Percentiles rank a stretch among this genome's conserved stretches.
Evolutionary conservation across 2,888 invertebrate species (phyloP).

Genomic region (Phyllotreta striolata): DNA sequence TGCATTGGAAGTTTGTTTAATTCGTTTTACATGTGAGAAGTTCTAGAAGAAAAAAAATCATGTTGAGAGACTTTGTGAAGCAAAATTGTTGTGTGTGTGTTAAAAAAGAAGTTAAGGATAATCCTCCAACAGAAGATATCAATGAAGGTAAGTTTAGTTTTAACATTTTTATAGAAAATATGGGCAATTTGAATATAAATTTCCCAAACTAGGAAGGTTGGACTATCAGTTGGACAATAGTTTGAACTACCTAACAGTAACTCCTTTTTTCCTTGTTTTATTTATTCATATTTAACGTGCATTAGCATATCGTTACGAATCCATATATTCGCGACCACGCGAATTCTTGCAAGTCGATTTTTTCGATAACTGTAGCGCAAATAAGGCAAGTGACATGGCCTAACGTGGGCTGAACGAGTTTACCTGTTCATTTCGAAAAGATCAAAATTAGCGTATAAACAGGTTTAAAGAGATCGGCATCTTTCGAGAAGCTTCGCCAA

Average conservation of each 20-base stretch:
- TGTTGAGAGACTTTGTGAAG: conserved; percentile 3
- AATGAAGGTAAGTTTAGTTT: neutral
- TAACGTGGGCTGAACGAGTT: conserved; percentile 23
- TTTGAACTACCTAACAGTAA: neutral
- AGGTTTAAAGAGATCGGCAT: conserved; percentile 23
- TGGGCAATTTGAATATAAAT: too few relatives aligned
- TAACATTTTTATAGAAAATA: too few relatives aligned
- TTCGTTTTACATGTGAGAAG: neutral
- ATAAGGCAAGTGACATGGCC: too few relatives aligned
- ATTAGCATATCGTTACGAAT: neutral
- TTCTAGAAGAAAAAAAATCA: neutral
- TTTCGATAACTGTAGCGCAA: too few relatives aligned
- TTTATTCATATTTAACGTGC: too few relatives aligned
- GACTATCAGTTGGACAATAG: too few relatives aligned
- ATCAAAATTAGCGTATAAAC: conserved; percentile 23
- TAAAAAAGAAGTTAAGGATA: neutral
- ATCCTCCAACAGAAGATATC: too few relatives aligned
- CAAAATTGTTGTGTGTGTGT: conserved; percentile 1
- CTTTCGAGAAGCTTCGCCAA: conserved; percentile 20
- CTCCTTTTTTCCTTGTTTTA: neutral
- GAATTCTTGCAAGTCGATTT: conserved; percentile 19
- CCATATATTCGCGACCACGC: conserved; percentile 17
- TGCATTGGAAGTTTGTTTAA: neutral
- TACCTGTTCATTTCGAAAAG: conserved; percentile 19
- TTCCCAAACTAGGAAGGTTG: too few relatives aligned